Base-by-base conservation (phyloP, 2,797 vertebrate genomes). In the Nyctibius grandis region DNA sequence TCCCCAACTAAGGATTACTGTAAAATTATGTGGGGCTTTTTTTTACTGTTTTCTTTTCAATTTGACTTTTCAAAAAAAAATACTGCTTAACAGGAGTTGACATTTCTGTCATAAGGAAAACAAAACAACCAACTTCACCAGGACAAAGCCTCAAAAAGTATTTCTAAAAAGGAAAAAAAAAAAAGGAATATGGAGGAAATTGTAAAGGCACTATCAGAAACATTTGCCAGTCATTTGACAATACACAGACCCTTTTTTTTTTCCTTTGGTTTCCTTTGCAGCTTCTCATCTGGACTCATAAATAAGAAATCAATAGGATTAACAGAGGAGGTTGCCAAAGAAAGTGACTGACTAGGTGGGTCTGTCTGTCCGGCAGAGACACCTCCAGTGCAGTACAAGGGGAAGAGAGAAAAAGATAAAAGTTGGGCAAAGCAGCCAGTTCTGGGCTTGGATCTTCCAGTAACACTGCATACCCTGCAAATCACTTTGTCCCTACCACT, bases 1-100 rank as follows among this genome's bases (percentile, higher is more conserved):
- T 97, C 97, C 98, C 94, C 96, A 95, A 91, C 96, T 94, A 95
- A 97, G 96, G 92, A 97, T 98, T 98, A 98, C 96, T 98, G 97
- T 97, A 98, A 98, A 98, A 98, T 97, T 96, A 97, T 80, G 95
- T 97, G 77, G 81, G 96, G 87, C 84, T 95, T 91, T 89, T 76
- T 95, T 95, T 63, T 42, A 56, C 74, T 91, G 74, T 91, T 95
- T 80, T 94, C 72, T 84, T 92, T 96, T 77, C 90, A 68, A 26
- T 93, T 85, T 95, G 90, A 80, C 68, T 97, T 97, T 96, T 95
- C 81, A 17, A 95, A 79, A 91, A 91, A 91, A 97, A 97, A 96
- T 34, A 33, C 72, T 85, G 61, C 78, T 76, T n/a, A 97, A 97
- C 89, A 95, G 93, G 91, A 98, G 91, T 91, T 97, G 96, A 96